phyloP scores from a whole-genome alignment of 2,113 vertebrate species.

The Pachycephala philippinensis region DNA sequence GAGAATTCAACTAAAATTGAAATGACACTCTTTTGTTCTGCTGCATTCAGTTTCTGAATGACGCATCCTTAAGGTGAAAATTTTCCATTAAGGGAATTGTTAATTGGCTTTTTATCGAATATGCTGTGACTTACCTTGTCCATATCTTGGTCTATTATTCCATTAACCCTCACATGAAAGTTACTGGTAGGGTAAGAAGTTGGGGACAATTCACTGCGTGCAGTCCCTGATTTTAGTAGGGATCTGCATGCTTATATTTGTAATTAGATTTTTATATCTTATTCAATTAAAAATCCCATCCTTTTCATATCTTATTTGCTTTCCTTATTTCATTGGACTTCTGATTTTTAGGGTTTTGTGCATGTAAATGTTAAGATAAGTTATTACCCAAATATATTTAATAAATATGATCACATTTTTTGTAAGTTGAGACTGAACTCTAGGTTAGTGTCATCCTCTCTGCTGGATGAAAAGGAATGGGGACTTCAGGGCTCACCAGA shows the following conservation, averaged over 20 bases:
- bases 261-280: neutral
- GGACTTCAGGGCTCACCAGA: neutral
- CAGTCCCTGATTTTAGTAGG: neutral
- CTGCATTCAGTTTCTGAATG: neutral
- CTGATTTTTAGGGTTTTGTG: neutral
- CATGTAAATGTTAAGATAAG: neutral
- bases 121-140: neutral
- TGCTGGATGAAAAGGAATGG: neutral
- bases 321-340: neutral
- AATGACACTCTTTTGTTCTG: neutral
- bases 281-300: neutral
- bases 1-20: constrained; percentile 24
- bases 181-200: neutral
- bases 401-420: neutral
- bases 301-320: neutral
- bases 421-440: neutral
- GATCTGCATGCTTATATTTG: neutral
- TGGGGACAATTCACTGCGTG: neutral
- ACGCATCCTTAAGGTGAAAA: neutral
- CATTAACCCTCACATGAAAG: neutral
- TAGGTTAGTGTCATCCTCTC: neutral
- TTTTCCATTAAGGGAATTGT: neutral
- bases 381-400: neutral
- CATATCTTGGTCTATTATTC: neutral
- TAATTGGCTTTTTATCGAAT: neutral